Evolutionary conservation across 2,113 vertebrate genomes (phyloP).

Genomic region (Oriolus oriolus): DNA sequence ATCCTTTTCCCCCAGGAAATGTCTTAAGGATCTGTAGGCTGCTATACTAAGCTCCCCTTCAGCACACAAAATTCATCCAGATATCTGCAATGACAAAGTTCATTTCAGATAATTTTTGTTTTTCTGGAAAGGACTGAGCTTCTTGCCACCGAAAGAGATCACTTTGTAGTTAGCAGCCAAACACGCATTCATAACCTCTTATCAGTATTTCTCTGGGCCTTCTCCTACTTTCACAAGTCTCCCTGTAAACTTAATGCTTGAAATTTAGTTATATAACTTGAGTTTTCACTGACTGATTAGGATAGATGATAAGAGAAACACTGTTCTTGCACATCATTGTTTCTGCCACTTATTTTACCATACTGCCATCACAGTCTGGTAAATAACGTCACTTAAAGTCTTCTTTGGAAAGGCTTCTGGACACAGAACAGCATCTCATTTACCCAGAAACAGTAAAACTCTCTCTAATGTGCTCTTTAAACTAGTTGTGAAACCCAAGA

Average conservation of each 20-base stretch:
- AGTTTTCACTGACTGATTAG: background rate
- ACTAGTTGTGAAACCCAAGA: background rate
- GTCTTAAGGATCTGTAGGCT: constrained; percentile 2
- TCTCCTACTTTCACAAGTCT: background rate
- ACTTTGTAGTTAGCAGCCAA: background rate
- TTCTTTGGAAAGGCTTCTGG: background rate
- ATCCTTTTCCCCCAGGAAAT: background rate
- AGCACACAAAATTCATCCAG: background rate
- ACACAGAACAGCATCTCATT: background rate
- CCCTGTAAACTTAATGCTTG: background rate
- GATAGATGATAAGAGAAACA: background rate
- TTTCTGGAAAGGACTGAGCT: background rate
- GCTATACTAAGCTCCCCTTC: background rate
- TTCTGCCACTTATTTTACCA: background rate
- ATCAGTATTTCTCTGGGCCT: background rate
- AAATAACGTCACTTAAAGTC: too few species aligned
- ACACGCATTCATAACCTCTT: background rate
- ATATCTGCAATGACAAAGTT: constrained; percentile 1
- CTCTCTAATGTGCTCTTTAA: background rate
- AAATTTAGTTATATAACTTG: background rate
- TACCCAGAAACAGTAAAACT: background rate
- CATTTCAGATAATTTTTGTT: background rate
- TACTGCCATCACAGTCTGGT: background rate
- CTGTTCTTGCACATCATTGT: background rate
- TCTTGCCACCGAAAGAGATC: background rate